These are phyloP conservation scores for Limnephilus marmoratus DNA, from an alignment of 2,888 invertebrate genomes.

Conservation along the genomic window DNA sequence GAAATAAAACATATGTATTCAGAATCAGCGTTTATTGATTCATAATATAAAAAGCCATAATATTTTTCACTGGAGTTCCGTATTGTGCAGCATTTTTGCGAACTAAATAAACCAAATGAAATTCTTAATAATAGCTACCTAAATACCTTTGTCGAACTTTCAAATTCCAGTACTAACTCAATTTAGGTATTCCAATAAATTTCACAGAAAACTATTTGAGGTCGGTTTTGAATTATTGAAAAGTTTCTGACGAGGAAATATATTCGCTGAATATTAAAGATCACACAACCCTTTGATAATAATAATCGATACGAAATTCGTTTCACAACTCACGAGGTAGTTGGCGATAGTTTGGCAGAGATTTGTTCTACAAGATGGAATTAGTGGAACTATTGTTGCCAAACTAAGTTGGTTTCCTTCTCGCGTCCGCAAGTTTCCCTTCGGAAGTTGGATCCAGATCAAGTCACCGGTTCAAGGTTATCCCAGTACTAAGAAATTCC, in stretches of 20 bases:
- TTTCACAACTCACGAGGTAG: background rate
- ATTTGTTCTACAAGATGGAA: constrained; percentile 22
- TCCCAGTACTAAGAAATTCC: background rate
- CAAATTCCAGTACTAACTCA: background rate
- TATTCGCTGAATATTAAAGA: background rate
- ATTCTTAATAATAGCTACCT: background rate
- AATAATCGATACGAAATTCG: background rate
- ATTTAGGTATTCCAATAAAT: background rate
- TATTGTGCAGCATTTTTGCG: background rate
- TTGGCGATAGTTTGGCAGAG: constrained; percentile 17
- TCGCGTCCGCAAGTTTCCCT: background rate
- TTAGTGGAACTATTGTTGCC: constrained; percentile 29
- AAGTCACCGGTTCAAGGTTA: constrained; percentile 25
- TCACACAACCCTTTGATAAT: background rate
- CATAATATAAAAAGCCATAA: too few relatives aligned
- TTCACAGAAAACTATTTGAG: background rate
- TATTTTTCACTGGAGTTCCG: too few relatives aligned
- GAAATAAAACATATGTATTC: too few relatives aligned
- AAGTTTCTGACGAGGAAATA: background rate
- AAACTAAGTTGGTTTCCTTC: background rate
- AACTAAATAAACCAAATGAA: background rate
- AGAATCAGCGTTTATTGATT: too few relatives aligned
- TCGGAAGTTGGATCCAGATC: constrained; percentile 12
- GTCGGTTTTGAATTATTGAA: background rate
- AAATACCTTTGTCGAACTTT: background rate